These are phyloP conservation scores for Alaudala cheleensis DNA, from an alignment of 2,113 vertebrate genomes.

Conservation along the genomic window DNA sequence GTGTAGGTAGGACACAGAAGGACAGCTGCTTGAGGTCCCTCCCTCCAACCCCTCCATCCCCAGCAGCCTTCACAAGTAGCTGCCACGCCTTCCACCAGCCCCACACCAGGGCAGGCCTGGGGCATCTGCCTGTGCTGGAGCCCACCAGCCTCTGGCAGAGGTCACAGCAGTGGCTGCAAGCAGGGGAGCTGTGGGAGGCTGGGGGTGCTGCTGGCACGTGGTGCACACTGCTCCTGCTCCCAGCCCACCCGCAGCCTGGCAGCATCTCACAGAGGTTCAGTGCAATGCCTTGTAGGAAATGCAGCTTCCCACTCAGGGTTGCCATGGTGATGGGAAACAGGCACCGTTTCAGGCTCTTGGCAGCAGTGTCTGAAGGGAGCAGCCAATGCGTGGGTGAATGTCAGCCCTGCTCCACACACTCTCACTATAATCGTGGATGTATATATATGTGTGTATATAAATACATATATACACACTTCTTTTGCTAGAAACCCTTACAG, in stretches of 20 bases:
- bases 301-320: not conserved
- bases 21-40: not conserved
- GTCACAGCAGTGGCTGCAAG: accelerated
- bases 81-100: accelerated
- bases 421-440: not conserved
- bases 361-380: slow-evolving; percentile 17
- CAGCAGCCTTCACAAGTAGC: not conserved
- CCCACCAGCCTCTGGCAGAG: accelerated
- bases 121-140: accelerated
- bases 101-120: accelerated
- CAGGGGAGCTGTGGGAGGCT: not conserved
- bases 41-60: not conserved
- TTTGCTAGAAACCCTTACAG: not conserved
- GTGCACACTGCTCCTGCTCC: not conserved
- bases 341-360: not conserved
- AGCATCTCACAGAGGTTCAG: not conserved
- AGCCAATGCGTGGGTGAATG: slow-evolving; percentile 2
- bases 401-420: not conserved
- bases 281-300: not conserved
- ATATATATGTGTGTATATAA: not conserved
- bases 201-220: accelerated
- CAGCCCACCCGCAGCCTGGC: accelerated
- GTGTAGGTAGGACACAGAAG: not conserved
- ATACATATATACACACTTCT: not conserved
- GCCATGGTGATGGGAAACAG: slow-evolving; percentile 30